phyloP scores from a whole-genome alignment of 2,113 vertebrate species.

The Vulpes lagopus region DNA sequence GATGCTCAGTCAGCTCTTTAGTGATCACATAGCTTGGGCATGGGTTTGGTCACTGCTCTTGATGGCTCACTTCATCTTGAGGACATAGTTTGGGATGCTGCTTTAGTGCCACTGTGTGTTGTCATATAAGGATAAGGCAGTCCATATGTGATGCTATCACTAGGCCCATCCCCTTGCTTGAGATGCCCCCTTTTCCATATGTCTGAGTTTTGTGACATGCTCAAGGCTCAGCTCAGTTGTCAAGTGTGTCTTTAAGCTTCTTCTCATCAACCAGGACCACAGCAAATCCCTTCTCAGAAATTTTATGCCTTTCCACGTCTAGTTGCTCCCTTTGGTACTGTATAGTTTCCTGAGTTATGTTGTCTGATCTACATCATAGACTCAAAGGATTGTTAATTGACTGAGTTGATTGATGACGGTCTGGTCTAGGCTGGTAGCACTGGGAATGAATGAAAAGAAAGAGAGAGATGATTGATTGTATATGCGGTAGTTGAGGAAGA shows the following conservation, averaged over 20 bases:
- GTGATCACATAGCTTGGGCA: background rate
- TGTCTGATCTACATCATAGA: constrained; percentile 46
- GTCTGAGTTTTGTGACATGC: background rate
- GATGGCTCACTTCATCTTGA: background rate
- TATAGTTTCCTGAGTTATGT: constrained; percentile 36
- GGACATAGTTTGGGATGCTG: background rate
- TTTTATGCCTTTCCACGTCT: background rate
- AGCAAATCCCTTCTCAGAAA: background rate
- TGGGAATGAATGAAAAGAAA: constrained; percentile 53
- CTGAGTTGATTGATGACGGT: constrained; percentile 35
- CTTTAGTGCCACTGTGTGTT: background rate
- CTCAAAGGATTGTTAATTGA: constrained; percentile 55
- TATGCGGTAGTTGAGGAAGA: constrained; percentile 5
- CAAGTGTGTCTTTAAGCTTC: background rate
- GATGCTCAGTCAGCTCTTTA: background rate
- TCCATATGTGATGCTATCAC: background rate
- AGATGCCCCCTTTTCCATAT: background rate
- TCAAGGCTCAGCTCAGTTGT: background rate
- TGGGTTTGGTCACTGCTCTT: background rate
- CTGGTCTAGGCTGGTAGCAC: background rate
- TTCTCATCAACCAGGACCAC: background rate
- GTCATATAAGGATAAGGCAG: background rate
- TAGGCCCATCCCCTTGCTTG: background rate
- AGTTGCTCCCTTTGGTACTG: background rate
- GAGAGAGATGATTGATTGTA: constrained; percentile 42